phyloP scores from a whole-genome alignment of 2,797 vertebrate species.

The Anableps anableps region DNA sequence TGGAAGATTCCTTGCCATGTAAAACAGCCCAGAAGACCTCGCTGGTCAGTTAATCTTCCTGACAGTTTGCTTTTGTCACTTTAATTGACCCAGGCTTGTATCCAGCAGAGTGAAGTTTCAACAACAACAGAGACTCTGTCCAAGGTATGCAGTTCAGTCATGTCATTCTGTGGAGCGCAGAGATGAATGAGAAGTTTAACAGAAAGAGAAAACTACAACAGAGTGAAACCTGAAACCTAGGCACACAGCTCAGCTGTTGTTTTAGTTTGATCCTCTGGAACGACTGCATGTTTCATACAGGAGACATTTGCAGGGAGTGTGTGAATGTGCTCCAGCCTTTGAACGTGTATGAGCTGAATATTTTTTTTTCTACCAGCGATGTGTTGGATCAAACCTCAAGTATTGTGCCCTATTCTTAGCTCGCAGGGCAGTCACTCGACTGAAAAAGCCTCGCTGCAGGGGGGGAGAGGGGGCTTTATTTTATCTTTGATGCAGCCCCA shows the following conservation, averaged over 20 bases:
- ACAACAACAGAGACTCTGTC: constrained; percentile 56
- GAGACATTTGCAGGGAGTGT: constrained; percentile 2
- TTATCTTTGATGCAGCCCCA: constrained; percentile 60
- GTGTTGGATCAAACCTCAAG: constrained; percentile 45
- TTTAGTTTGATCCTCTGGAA: constrained; percentile 21
- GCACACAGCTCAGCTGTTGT: constrained; percentile 7
- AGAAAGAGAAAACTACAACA: constrained; percentile 33
- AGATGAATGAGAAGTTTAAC: constrained; percentile 51
- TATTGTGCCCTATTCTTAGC: constrained; percentile 46
- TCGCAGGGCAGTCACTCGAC: constrained; percentile 22
- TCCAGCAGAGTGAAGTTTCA: constrained; percentile 62
- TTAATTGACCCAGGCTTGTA: constrained; percentile 62
- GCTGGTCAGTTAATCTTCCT: constrained; percentile 52
- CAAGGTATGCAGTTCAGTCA: constrained; percentile 45
- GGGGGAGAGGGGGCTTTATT: constrained; percentile 35
- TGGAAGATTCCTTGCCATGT: constrained; percentile 46
- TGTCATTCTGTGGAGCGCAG: constrained; percentile 30
- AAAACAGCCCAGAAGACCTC: constrained; percentile 50
- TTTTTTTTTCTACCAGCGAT: constrained; percentile 38
- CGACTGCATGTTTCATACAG: constrained; percentile 7
- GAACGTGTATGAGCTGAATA: constrained; percentile 21
- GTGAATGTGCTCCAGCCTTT: constrained; percentile 8
- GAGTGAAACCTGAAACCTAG: constrained; percentile 23
- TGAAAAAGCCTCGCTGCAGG: constrained; percentile 47
- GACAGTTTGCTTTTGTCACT: constrained; percentile 73